Conservation (phyloP, 2,888 invertebrate species). For the Clitarchus hookeri region DNA sequence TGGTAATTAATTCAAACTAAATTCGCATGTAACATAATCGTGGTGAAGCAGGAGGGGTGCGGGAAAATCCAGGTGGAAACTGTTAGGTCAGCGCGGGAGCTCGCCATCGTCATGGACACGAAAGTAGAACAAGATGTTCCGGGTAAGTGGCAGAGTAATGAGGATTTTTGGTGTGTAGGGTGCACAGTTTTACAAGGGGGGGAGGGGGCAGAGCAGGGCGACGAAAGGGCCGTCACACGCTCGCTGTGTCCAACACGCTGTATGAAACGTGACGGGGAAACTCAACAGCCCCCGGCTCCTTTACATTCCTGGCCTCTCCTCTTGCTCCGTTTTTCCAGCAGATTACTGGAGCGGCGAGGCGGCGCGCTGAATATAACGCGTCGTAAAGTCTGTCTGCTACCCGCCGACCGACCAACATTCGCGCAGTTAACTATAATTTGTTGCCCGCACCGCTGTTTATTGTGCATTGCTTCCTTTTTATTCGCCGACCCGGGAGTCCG, state of each 20-base stretch:
- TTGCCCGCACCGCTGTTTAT: not conserved
- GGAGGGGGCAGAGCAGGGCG: not conserved
- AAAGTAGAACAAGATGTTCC: not conserved
- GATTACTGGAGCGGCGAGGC: not conserved
- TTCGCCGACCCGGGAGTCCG: not conserved
- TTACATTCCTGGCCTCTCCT: not conserved
- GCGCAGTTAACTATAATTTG: not conserved
- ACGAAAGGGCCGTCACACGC: not conserved
- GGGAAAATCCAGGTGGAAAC: too few relatives aligned
- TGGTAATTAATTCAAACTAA: too few relatives aligned
- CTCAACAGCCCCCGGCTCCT: not conserved
- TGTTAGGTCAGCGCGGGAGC: not conserved
- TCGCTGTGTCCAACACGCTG: conserved; percentile 2
- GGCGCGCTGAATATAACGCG: not conserved
- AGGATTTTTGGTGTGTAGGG: too few relatives aligned
- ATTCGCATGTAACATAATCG: too few relatives aligned
- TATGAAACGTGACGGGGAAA: not conserved
- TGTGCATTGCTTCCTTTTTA: not conserved
- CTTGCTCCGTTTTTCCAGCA: not conserved
- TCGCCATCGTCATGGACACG: not conserved
- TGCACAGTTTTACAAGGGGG: too few relatives aligned
- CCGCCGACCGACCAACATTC: not conserved
- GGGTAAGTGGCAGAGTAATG: not conserved
- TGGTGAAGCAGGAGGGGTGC: too few relatives aligned
- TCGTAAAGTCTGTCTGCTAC: not conserved